phyloP scores from a whole-genome alignment of 2,797 vertebrate species.

The Sphenopsis melanotis region DNA sequence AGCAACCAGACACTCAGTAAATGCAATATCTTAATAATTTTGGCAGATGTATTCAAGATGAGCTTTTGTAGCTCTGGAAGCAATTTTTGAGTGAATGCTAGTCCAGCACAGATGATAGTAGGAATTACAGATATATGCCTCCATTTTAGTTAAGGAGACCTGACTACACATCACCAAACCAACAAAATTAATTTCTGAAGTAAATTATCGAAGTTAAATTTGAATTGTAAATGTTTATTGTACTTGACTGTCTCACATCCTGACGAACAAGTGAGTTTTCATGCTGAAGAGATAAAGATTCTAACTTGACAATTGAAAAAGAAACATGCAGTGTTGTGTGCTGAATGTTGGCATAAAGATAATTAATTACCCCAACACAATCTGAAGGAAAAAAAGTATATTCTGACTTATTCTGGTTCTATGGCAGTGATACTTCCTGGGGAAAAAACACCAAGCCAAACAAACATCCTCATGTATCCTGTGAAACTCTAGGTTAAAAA shows the following conservation, averaged over 20 bases:
- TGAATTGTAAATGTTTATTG: neutral
- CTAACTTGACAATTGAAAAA: neutral
- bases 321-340: neutral
- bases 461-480: neutral
- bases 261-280: neutral
- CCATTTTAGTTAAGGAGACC: neutral
- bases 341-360: neutral
- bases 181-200: neutral
- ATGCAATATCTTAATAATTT: conserved; percentile 9
- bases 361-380: neutral
- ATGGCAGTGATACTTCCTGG: neutral
- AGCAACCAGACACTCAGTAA: neutral
- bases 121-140: neutral
- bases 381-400: neutral
- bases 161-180: neutral
- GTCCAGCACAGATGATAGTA: neutral
- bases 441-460: neutral
- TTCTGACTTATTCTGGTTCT: neutral
- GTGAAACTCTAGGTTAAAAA: neutral
- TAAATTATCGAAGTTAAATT: neutral
- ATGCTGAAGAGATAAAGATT: neutral
- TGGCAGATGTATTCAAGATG: conserved; percentile 7
- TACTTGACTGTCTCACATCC: neutral
- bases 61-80: conserved; percentile 26
- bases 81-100: conserved; percentile 1